A percentile compares a stretch with the other conserved stretches of the same genome.
Evolutionary conservation across 2,113 vertebrate genomes (phyloP).

Genomic region (Capreolus pygargus): DNA sequence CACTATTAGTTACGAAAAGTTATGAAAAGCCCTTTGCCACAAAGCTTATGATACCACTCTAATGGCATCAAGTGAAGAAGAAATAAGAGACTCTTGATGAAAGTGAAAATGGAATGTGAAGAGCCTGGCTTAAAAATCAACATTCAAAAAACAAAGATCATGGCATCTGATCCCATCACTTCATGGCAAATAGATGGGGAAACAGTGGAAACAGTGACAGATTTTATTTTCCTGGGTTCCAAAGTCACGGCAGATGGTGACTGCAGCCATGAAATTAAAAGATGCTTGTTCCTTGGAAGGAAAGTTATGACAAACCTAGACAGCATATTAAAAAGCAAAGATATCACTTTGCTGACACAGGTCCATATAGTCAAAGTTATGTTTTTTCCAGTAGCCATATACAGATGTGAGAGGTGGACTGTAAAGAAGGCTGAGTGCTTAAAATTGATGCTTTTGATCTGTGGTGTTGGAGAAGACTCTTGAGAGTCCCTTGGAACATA

Average conservation of each 20-base stretch:
- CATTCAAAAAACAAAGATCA: background rate
- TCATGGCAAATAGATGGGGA: background rate
- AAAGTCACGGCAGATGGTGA: background rate
- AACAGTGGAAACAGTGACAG: background rate
- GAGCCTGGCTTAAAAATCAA: background rate
- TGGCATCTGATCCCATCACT: background rate
- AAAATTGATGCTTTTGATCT: background rate
- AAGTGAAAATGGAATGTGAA: background rate
- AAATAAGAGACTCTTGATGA: background rate
- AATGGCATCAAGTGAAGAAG: background rate
- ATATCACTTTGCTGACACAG: background rate
- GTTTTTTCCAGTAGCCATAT: background rate
- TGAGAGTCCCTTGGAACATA: background rate
- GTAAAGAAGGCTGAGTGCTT: background rate
- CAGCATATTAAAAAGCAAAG: background rate
- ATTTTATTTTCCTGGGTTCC: background rate
- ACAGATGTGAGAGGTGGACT: background rate
- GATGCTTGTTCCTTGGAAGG: background rate
- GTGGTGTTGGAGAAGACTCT: background rate
- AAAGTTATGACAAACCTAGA: background rate
- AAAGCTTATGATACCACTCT: background rate
- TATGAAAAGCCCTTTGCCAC: background rate
- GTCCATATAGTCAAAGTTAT: background rate
- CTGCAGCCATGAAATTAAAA: background rate
- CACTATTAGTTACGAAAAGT: background rate